Conservation (phyloP, 2,797 vertebrate species). For the Mergus octosetaceus region DNA sequence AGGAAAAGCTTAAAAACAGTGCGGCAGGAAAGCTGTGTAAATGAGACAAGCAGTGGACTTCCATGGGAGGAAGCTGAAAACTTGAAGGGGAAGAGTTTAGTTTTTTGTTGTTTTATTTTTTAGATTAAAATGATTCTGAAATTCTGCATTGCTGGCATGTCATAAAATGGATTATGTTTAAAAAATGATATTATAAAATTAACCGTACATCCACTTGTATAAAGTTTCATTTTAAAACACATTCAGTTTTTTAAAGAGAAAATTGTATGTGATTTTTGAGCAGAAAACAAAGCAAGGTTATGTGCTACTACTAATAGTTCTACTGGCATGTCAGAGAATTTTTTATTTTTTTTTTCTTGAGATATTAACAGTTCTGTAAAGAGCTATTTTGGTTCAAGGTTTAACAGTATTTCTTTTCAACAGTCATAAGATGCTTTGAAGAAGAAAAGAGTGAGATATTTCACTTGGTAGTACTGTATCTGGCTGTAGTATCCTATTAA, state of each 20-base stretch:
- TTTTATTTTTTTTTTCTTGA: not conserved
- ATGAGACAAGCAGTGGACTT: not conserved
- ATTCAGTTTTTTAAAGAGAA: not conserved
- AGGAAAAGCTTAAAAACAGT: not conserved
- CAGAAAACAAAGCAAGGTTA: constrained; percentile 29
- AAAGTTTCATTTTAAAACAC: not conserved
- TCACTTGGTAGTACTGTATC: not conserved
- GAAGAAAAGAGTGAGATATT: not conserved
- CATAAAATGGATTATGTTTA: not conserved
- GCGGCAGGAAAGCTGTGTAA: not conserved
- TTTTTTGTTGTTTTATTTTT: not conserved
- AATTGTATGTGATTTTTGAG: not conserved
- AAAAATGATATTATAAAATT: not conserved
- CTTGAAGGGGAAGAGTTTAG: not conserved
- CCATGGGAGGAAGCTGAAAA: not conserved
- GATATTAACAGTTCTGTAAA: not conserved
- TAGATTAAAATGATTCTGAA: not conserved
- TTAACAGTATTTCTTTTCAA: not conserved
- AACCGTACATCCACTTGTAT: not conserved
- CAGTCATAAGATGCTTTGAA: not conserved
- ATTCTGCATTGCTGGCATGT: not conserved
- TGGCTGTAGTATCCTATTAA: not conserved
- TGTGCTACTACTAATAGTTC: not conserved
- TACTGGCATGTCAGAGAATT: not conserved
- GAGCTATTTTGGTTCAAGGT: not conserved